phyloP scores from a whole-genome alignment of 2,113 vertebrate genomes.

The Silurus glanis region DNA sequence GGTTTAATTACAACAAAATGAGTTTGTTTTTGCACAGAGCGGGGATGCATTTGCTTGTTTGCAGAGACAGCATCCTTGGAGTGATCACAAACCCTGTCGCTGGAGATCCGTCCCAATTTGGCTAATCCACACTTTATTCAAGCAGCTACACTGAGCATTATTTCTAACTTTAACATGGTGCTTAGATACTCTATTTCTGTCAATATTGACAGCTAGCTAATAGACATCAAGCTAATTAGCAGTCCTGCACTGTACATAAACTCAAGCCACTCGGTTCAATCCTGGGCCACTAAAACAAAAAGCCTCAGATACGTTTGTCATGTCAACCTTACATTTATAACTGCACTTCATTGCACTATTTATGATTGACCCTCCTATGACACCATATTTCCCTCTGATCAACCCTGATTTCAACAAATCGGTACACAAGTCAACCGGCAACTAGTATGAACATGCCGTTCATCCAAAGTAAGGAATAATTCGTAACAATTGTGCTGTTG shows the following conservation, averaged over 20 bases:
- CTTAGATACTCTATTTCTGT: not conserved
- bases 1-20: slow-evolving; percentile 20
- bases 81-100: slow-evolving; percentile 29
- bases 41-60: not conserved
- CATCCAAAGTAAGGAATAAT: not conserved
- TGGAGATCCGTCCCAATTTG: slow-evolving; percentile 5
- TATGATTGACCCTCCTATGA: not conserved
- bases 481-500: not conserved
- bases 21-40: not conserved
- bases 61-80: not conserved
- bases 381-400: no score
- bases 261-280: not conserved
- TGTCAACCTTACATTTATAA: not conserved
- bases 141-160: not conserved
- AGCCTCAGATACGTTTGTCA: not conserved
- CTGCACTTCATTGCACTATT: not conserved
- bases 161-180: not conserved
- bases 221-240: not conserved
- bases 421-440: not conserved
- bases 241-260: not conserved
- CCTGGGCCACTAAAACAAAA: not conserved
- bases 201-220: not conserved
- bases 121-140: not conserved
- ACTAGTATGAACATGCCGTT: not conserved
- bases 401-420: not conserved